Base-by-base conservation (phyloP, 2,113 vertebrate species). In the Apodemus sylvaticus region DNA sequence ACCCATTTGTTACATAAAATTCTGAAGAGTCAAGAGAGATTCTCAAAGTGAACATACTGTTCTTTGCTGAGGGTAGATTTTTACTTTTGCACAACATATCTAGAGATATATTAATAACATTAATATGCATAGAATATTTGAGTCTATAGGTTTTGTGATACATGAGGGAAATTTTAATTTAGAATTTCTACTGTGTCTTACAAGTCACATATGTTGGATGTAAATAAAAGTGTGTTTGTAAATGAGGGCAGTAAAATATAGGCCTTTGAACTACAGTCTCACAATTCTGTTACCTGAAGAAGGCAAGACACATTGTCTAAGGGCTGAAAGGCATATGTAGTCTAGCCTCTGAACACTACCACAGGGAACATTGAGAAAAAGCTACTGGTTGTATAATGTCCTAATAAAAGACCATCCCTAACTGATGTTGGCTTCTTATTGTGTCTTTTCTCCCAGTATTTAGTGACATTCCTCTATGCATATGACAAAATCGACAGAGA, bases 81-180 rank as follows among this genome's bases (percentile, higher is more conserved):
- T 85, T 73, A 12, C 78, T 26, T 62, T 34, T 31, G n/a, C 10
- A 55, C 7, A 89, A 82, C 90, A 90, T 79, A 78, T 17, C 17
- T 20, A 36, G 14, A 89, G 16, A 77, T 64, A 71, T 26, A 48
- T 26, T n/a, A 17, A 48, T 26, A 53, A 24, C 39, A 68, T 88
- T 94, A 93, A 86, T 86, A 73, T n/a, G 39, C 29, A 73, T 5
- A 36, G 12, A 31, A 66, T 64, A 64, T 73, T 93, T 92, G 39
- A 48, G 73, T 95, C 14, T 74, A 3, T 22, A 93, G 26, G 68
- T 31, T 85, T 73, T 36, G 19, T 89, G 10, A 11, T 8, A 82
- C 26, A 42, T 68, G 36, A 45, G 60, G 83, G 1, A 76, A 83
- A 87, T 96, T 91, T 96, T 91, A 77, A 76, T 90, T 51, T 19